These are phyloP conservation scores for Imbricaverruca yamaguchii DNA, from an alignment of 2,888 invertebrate genomes.

Conservation along the genomic window DNA sequence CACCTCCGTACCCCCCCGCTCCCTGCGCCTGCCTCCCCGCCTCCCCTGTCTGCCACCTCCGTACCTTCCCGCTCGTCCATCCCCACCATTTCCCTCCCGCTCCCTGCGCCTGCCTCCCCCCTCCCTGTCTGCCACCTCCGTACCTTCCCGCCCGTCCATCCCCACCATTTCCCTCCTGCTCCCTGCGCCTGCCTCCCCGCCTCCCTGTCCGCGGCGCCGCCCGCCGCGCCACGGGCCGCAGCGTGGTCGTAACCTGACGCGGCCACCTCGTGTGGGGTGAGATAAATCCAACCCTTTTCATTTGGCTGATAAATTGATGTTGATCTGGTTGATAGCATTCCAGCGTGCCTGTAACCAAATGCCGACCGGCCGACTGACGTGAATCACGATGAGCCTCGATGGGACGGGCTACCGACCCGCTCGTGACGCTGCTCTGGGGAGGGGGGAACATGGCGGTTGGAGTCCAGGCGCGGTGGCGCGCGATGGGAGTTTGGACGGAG, in stretches of 20 bases:
- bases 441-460: background rate
- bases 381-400: background rate
- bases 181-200: too few relatives aligned
- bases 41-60: too few relatives aligned
- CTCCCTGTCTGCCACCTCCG: too few relatives aligned
- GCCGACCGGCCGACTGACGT: background rate
- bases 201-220: background rate
- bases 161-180: too few relatives aligned
- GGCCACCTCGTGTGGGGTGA: background rate
- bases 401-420: too few relatives aligned
- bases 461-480: too few relatives aligned
- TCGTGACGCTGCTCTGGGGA: background rate
- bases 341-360: constrained; percentile 18
- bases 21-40: too few relatives aligned
- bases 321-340: constrained; percentile 15
- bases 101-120: too few relatives aligned
- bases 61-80: too few relatives aligned
- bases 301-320: constrained; percentile 22
- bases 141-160: background rate
- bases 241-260: background rate
- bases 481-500: too few relatives aligned
- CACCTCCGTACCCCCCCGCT: too few relatives aligned
- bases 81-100: too few relatives aligned
- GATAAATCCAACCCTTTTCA: constrained; percentile 21
- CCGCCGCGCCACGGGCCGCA: background rate